Conservation (phyloP, 2,797 vertebrate species). For the Astyanax mexicanus region DNA sequence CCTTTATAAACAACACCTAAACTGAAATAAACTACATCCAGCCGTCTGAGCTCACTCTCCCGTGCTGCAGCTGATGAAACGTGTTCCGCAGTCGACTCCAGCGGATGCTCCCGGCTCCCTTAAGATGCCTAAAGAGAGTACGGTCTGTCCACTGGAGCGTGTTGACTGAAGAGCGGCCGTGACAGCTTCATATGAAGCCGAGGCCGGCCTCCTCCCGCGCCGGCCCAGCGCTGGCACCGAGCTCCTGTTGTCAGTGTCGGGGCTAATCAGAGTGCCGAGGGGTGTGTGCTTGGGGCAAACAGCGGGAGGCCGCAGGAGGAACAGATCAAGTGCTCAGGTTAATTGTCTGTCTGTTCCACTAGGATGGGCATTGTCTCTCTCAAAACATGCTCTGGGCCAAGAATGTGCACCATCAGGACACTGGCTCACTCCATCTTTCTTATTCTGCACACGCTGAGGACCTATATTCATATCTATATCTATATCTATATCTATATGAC, state of each 20-base stretch:
- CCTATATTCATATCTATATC: no score
- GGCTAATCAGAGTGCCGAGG: slow-evolving; percentile 67
- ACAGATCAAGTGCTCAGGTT: slow-evolving; percentile 66
- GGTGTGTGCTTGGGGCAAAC: slow-evolving; percentile 54
- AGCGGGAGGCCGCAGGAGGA: slow-evolving; percentile 58
- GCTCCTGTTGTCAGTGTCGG: slow-evolving; percentile 76
- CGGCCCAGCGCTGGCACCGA: slow-evolving; percentile 63
- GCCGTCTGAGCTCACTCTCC: neutral
- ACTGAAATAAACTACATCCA: slow-evolving; percentile 26
- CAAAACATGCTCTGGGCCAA: slow-evolving; percentile 26
- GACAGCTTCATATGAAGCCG: neutral
- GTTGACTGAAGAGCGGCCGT: neutral
- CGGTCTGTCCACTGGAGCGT: neutral
- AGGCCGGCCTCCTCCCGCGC: slow-evolving; percentile 11
- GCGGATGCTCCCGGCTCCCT: neutral
- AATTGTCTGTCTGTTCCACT: slow-evolving; percentile 70
- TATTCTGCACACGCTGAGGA: neutral
- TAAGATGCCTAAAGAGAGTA: neutral
- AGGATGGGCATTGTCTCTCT: slow-evolving; percentile 26
- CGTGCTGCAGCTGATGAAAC: slow-evolving; percentile 6
- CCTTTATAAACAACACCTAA: slow-evolving; percentile 20
- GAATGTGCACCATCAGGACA: slow-evolving; percentile 27
- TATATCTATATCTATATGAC: neutral
- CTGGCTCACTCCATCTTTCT: slow-evolving; percentile 10
- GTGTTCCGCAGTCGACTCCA: neutral